phyloP scores from a whole-genome alignment of 37 sponge, comb jelly and placozoan genomes.

The Eunapius fragilis region DNA sequence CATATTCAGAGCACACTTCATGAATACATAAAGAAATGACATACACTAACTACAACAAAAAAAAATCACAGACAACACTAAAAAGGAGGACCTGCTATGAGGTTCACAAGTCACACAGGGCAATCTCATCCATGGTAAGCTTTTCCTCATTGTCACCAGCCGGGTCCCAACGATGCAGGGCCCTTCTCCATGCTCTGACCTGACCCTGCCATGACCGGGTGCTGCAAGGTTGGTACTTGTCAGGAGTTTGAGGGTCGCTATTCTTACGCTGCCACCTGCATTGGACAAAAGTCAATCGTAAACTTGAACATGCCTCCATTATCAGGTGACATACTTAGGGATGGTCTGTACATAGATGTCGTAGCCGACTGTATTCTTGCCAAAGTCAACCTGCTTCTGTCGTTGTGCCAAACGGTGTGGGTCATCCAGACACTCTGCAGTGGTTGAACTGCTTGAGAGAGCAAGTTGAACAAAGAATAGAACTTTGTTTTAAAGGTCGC shows the following conservation, averaged over 20 bases:
- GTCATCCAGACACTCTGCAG: constrained; percentile 26
- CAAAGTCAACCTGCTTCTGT: constrained; percentile 92
- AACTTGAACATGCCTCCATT: no score
- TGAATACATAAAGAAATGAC: no score
- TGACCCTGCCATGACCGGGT: constrained; percentile 89
- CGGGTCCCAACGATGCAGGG: constrained; percentile 76
- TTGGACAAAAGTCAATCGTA: background rate
- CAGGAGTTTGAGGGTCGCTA: constrained; percentile 79
- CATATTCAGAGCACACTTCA: no score
- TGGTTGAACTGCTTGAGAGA: no score
- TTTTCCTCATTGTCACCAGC: background rate
- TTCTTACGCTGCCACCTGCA: constrained; percentile 59
- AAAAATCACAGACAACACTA: no score
- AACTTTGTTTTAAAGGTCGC: no score
- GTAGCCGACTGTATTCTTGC: constrained; percentile 93
- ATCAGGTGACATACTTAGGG: constrained; percentile 86
- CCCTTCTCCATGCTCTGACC: constrained; percentile 76
- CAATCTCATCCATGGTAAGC: constrained; percentile 48
- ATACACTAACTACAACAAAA: no score
- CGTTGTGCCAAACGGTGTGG: constrained; percentile 68
- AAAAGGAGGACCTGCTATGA: no score
- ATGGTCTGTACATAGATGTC: constrained; percentile 61
- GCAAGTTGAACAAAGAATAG: no score
- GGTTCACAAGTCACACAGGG: constrained; percentile 47
- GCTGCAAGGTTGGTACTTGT: constrained; percentile 77